A percentile compares a stretch with the other conserved stretches of the same genome.
Conservation (phyloP, 2,113 vertebrate species). For the Forbesichthys agassizii region DNA sequence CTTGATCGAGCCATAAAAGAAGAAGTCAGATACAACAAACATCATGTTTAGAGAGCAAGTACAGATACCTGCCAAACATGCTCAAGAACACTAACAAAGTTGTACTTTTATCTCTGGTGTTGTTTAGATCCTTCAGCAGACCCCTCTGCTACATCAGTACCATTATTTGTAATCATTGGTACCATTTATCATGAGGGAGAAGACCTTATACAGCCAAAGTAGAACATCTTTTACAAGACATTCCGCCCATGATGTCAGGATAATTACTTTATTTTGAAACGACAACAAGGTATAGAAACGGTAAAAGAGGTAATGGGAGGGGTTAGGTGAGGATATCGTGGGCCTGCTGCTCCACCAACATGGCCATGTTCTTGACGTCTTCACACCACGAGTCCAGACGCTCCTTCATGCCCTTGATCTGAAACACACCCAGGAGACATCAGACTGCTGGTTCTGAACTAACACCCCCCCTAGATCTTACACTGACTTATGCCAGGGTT, state of each 20-base stretch:
- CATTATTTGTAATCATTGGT: no score
- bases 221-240: background rate
- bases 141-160: no score
- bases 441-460: background rate
- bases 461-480: no score
- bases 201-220: background rate
- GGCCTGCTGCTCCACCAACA: conserved; percentile 96
- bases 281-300: conserved; percentile 31
- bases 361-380: conserved; percentile 95
- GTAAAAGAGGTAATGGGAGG: conserved; percentile 14
- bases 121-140: no score
- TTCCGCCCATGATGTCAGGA: conserved; percentile 3
- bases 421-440: conserved; percentile 23
- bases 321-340: conserved; percentile 94
- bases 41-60: no score
- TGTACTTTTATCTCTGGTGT: no score
- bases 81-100: no score
- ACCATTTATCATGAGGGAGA: no score
- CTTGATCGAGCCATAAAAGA: no score
- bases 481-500: no score
- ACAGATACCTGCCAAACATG: no score
- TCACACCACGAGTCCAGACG: conserved; percentile 95
- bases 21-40: no score
- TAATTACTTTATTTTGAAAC: conserved; percentile 48
- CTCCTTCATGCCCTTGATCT: conserved; percentile 98